Base-by-base conservation (phyloP, 2,113 vertebrate genomes). In the Pomatostomus ruficeps region DNA sequence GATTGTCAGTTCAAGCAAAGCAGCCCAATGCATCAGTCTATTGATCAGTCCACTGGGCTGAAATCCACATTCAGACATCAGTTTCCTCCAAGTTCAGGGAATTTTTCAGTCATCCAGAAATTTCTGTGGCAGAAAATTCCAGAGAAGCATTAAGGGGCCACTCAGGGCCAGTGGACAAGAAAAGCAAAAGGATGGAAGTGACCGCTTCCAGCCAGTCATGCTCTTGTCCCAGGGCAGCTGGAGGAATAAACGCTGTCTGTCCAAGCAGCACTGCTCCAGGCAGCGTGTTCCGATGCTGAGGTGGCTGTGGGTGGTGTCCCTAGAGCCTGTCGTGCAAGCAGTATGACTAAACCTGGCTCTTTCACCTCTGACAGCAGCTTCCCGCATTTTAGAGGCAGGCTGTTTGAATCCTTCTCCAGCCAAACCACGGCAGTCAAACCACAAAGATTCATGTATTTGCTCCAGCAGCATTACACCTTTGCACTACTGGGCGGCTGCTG, bases 1-100 rank as follows among this genome's bases (percentile, higher is more conserved):
- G 57, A 22, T 86, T 80, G 40, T 25, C 42, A 91, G 81, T 93
- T 79, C 94, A 96, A 94, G 94, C 78, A 95, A 92, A 96, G 68
- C 89, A 81, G 46, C 22, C 33, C 46, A 57, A 45, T 26, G 15
- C 43, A 51, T 36, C 36, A 33, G 25, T 22, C 86, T 48, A 25
- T 18, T 91, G n/a, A n/a, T n/a, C n/a, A n/a, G 43, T 55, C 79
- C 24, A 3, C 85, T 95, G 91, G 91, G 79, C 88, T 94, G 86
- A 92, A 95, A 79, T 54, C 51, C 87, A 40, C 74, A 65, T 94
- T 95, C 54, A 93, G 52, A 36, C 33, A 71, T 46, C 17, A 43
- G 26, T 72, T 75, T 81, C 20, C 16, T 80, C n/a, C 42, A 74
- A 33, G 36, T 40, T 43, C 8, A 4, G 5, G 11, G 63, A 85